Evolutionary conservation across 2,888 invertebrate genomes (phyloP), one percentile per base, ranked within the genome.

Genomic region (Globia sparganii): DNA sequence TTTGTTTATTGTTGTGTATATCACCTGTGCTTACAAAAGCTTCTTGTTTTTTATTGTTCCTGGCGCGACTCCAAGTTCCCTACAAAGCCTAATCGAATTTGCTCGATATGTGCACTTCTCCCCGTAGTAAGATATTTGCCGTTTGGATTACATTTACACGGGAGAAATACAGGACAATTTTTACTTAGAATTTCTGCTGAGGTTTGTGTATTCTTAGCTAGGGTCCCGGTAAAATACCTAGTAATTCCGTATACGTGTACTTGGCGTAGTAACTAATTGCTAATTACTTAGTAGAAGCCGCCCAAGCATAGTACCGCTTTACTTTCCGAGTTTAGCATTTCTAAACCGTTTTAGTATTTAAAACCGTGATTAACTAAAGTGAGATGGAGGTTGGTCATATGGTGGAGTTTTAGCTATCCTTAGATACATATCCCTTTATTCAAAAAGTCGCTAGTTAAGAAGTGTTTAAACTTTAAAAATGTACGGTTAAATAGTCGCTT

Each of bases 31-130:
- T 83, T 70, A 84, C 71, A 80, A 78, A 75, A 77, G 72, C 65
- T 37, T 75, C 53, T 74, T 34, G 72, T 80, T 84, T 87, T 87
- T 77, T 84, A 81, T 72, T 82, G 84, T 46, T 58, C 43, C 73
- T 88, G 88, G 87, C 85, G 49, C 59, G 66, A 58, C 53, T 73
- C 87, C 88, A 86, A 85, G 77, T 78, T 72, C 46, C 78, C 69
- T 59, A 85, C 87, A 81, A 85, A 85, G 85, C 83, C 87, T 88
- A 83, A 87, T 87, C 85, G 87, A 87, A 86, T 87, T 77, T 82
- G 59, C 69, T 81, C 78, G 77, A 86, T 82, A 87, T 85, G 87
- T 81, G 80, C 78, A 82, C 81, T 85, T 83, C 80, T 79, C 74
- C 74, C 64, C 75, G 79, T 49, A 71, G 72, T 78, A 80, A 88